Evolutionary conservation across 2,888 invertebrate species (phyloP), one percentile per base, ranked within the genome.

Genomic region (Amiota minor): DNA sequence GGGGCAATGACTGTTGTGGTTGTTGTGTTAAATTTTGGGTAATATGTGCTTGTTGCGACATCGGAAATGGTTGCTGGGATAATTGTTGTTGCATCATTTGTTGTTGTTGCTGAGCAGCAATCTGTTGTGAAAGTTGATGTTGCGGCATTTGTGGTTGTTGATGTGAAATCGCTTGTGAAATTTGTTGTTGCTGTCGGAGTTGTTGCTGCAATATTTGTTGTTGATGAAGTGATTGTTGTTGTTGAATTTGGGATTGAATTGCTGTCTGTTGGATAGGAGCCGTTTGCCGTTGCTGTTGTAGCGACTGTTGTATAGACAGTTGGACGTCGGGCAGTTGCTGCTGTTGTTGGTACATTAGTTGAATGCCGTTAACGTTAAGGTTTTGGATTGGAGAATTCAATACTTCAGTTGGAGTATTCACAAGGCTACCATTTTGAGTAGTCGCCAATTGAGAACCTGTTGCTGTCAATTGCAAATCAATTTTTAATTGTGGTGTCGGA

Each of bases 351-450:
- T 84, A 84, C 53, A 86, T 78, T 67, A 86, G 68, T 50, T 84
- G 86, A 2, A 84, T 78, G 61, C 83, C 85, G 71, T 86, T 86
- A 14, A 86, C 78, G 62, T 81, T 81, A 69, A 80, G 74, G 61
- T 76, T 78, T 74, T 86, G 84, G 47, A 81, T 81, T 14, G 86
- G 83, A n/a, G 81, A 79, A 61, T 77, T 78, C 35, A 77, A 75
- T 0, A 78, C 67, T 72, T 88, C 87, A 1, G 87, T 86, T 23
- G 88, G 87, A 4, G 88, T 87, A 69, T 83, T 85, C n/a, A 83
- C 80, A 45, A 82, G 72, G 71, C 82, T 86, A 10, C 78, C 81
- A 70, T 80, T 84, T 64, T 77, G 80, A 12, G 81, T 61, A n/a
- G 75, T 56, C 35, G 72, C 18, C 12, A 62, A 79, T n/a, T 72